Evolutionary conservation across 2,888 invertebrate species (phyloP).

Genomic region (Aleiodes testaceus): DNA sequence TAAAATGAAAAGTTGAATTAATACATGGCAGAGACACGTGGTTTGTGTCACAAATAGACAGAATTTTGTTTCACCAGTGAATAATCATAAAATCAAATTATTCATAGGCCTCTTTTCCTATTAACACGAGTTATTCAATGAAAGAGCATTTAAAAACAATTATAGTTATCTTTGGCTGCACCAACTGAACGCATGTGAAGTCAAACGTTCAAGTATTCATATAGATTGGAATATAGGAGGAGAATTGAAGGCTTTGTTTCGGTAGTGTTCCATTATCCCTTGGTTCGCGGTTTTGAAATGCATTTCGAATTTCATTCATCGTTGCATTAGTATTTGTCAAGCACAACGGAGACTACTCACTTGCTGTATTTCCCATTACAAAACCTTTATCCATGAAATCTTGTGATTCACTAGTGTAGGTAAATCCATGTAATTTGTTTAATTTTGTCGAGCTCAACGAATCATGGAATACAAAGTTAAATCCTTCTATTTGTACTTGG

Average conservation of each 20-base stretch:
- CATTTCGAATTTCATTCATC: slow-evolving; percentile 22
- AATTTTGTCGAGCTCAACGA: slow-evolving; percentile 5
- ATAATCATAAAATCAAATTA: slow-evolving; percentile 15
- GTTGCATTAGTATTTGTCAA: slow-evolving; percentile 37
- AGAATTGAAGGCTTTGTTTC: slow-evolving; percentile 13
- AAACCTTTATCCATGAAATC: slow-evolving; percentile 16
- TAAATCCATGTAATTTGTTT: background rate
- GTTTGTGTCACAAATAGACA: slow-evolving; percentile 3
- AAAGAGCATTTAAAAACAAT: too few species aligned
- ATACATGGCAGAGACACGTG: background rate
- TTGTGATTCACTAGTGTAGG: background rate
- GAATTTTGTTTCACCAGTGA: background rate
- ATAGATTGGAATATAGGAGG: slow-evolving; percentile 17
- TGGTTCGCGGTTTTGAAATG: slow-evolving; percentile 21
- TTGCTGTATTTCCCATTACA: background rate
- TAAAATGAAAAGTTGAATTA: background rate
- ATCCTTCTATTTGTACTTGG: background rate
- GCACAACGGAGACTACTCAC: slow-evolving; percentile 12
- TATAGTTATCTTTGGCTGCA: too few species aligned
- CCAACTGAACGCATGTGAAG: too few species aligned
- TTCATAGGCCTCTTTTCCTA: background rate
- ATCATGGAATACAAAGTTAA: background rate
- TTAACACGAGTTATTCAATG: too few species aligned
- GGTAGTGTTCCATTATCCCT: slow-evolving; percentile 22
- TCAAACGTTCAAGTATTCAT: background rate